Evolutionary conservation across 2,113 vertebrate species (phyloP).

Genomic region (Donacobius atricapilla): DNA sequence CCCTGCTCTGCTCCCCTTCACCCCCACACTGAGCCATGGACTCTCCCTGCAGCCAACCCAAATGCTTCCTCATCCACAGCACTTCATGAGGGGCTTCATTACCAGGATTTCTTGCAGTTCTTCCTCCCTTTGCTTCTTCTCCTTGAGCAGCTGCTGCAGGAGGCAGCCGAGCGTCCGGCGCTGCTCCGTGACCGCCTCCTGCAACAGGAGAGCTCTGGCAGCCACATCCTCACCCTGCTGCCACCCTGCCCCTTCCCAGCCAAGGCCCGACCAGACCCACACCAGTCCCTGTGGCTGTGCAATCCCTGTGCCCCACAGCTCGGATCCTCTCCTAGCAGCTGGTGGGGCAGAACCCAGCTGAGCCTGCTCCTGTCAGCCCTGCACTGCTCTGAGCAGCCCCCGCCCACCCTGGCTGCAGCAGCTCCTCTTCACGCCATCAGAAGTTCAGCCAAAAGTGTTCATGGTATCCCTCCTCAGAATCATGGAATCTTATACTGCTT

Average conservation of each 20-base stretch:
- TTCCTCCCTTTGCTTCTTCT: slow-evolving; percentile 86
- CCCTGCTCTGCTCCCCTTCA: background rate
- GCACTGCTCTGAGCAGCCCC: background rate
- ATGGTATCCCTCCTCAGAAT: background rate
- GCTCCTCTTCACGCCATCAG: background rate
- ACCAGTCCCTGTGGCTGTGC: background rate
- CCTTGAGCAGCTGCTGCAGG: slow-evolving; percentile 92
- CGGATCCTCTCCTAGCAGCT: background rate
- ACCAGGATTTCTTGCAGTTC: slow-evolving; percentile 89
- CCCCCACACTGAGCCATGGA: accelerated
- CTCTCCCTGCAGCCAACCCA: background rate
- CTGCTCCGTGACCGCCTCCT: slow-evolving; percentile 86
- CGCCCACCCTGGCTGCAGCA: background rate
- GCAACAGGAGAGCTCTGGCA: slow-evolving; percentile 38
- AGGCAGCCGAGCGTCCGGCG: slow-evolving; percentile 79
- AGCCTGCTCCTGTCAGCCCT: background rate
- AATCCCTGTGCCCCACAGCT: background rate
- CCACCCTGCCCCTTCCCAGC: background rate
- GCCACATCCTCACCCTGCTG: background rate
- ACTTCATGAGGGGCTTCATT: background rate
- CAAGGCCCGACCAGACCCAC: background rate
- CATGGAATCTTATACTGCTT: background rate
- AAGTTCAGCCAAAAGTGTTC: background rate
- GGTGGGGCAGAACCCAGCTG: background rate
- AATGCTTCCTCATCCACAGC: background rate